Conservation (phyloP, 2,797 vertebrate species). For the Gallinago solitaria region DNA sequence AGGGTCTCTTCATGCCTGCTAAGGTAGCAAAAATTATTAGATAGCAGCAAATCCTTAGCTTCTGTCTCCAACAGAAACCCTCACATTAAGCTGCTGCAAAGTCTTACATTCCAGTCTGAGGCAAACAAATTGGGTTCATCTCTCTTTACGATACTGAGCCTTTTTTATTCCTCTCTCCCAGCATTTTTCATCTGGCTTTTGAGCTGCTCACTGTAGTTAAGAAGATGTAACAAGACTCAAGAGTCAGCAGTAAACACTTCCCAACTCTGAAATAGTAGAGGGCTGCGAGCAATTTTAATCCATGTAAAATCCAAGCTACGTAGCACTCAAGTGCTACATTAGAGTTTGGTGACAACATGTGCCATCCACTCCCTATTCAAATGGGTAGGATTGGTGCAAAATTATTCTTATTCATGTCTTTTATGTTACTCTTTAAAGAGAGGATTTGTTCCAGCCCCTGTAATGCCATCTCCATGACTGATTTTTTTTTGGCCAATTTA, state of each 20-base stretch:
- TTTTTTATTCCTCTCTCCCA: not conserved
- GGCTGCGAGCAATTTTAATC: not conserved
- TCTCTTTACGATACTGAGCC: not conserved
- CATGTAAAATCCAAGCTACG: not conserved
- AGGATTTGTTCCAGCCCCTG: not conserved
- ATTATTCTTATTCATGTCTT: not conserved
- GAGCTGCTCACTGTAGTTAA: not conserved
- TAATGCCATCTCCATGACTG: not conserved
- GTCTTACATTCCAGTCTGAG: not conserved
- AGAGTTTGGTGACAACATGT: not conserved
- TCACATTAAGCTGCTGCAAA: fast-evolving
- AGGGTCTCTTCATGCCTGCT: not conserved
- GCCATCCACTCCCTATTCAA: not conserved
- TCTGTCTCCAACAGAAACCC: not conserved
- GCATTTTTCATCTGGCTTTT: not conserved
- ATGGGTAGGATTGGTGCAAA: not conserved
- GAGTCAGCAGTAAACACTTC: not conserved
- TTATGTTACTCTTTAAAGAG: not conserved
- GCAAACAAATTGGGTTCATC: not conserved
- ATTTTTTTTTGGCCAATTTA: not conserved
- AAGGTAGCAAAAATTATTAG: not conserved
- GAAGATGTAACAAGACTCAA: not conserved
- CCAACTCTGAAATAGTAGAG: not conserved
- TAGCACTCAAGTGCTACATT: not conserved
- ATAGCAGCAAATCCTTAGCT: not conserved